Base-by-base conservation (phyloP, 2,888 invertebrate genomes). In the Bugulina stolonifera region DNA sequence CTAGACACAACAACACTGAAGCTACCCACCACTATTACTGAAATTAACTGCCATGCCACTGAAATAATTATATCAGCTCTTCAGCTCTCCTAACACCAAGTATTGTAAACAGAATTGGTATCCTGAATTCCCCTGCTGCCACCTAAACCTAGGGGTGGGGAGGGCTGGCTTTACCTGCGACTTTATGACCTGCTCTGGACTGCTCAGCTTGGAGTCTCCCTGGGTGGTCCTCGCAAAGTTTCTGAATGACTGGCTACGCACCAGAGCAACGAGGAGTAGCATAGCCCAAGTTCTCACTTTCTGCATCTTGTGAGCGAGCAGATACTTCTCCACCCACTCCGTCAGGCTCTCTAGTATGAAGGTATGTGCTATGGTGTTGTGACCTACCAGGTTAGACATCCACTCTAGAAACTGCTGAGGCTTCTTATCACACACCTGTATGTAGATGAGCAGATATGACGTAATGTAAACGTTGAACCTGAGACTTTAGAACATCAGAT, bases 311-410 rank as follows among this genome's bases (percentile, higher is more conserved):
- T 94, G 92, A 5, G 90, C 92, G 74, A 95, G 88, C 73, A 95
- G 87, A 84, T 93, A 94, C 76, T 91, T 90, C 82, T 95, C 94
- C 73, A 94, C 88, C 94, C 95, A 95, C 32, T 89, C 91, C 76
- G 94, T 93, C 78, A 94, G 89, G n/a, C 92, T 92, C 78, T 91
- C 91, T n/a, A 95, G 86, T 22, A 94, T 93, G 92, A 93, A 94
- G 69, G 91, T 89, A 84, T 94, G 94, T 0, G 93, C 93, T 70
- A 93, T 88, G 82, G 94, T 92, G 85, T 94, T 95, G 74, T 94
- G 89, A 0, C 93, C 86, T 71, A 90, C 86, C 76, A 86, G 85
- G 35, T 80, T 77, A 18, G 84, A 81, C 73, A 95, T 87, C 95
- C 95, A 95, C 83, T 95, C 95, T 1, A 95, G 87, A 69, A 94